Evolutionary conservation across 2,888 invertebrate species (phyloP), one percentile per base, ranked within the genome.

Genomic region (Poecilobothrus nobilitatus): DNA sequence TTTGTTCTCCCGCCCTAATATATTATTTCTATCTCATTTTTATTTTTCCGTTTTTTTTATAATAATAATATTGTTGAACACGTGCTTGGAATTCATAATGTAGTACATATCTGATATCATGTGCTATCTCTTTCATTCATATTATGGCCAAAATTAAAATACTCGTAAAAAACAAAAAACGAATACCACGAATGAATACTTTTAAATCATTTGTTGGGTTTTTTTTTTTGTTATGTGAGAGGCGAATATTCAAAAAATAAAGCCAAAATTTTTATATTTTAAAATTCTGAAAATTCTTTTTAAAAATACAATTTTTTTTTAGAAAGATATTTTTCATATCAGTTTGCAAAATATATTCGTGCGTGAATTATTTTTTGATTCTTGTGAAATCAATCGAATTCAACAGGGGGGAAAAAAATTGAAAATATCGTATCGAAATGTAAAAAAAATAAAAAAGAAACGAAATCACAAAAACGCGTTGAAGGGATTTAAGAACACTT

Each of bases 331-430:
- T 53, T 53, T 53, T 53, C n/a, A 18, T 53, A 53, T 53, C 53
- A 53, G 53, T 53, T 53, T n/a, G 12, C 18, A 9, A 53, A 27
- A 27, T 4, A 53, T 18, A n/a, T 53, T 53, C 53, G 53, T 53
- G 53, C 53, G 53, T 53, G 53, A 53, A 53, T 53, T 53, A 53
- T 53, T 53, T 53, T 53, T 53, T 18, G 53, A 53, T 53, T 53
- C 53, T 53, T 53, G 18, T 18, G n/a, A 18, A 53, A 53, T 53
- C 53, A 53, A 53, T 18, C n/a, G 53, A 53, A 53, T 53, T 53
- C 53, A 53, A 53, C 18, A 18, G 53, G 53, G 27, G 27, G 5
- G 5, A 27, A 27, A 53, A 53, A 53, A 18, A 15, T 53, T 9
- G n/a, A 53, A 53, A 53, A 8, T 5, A 62, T 21, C 62, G 20